Evolutionary conservation across 2,797 vertebrate genomes (phyloP).

Genomic region (Champsocephalus gunnari): DNA sequence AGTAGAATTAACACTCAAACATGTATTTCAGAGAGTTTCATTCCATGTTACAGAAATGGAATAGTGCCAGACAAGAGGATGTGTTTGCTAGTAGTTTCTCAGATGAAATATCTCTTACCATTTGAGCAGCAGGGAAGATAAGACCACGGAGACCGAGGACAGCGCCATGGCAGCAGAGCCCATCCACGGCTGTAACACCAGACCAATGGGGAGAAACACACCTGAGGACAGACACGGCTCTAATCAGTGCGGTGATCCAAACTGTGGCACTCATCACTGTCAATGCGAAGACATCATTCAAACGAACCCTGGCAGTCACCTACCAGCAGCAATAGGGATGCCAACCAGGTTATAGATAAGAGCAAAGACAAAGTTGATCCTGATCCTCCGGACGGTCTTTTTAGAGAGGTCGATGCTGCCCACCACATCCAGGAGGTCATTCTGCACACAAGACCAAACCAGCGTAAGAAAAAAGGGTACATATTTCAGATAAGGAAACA

Average conservation of each 20-base stretch:
- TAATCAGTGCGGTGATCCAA: background rate
- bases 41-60: too few relatives aligned
- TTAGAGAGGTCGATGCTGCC: constrained; percentile 96
- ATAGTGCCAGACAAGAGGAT: too few relatives aligned
- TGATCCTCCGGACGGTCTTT: constrained; percentile 93
- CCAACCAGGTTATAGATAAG: constrained; percentile 96
- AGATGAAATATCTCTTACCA: constrained; percentile 64
- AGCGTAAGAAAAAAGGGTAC: background rate
- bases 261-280: background rate
- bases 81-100: too few relatives aligned
- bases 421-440: constrained; percentile 95
- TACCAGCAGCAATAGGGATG: constrained; percentile 97
- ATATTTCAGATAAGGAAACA: background rate
- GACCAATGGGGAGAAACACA: constrained; percentile 92
- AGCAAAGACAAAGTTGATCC: constrained; percentile 96
- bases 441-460: constrained; percentile 77
- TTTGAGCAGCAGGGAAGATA: constrained; percentile 94
- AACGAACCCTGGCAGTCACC: constrained; percentile 3
- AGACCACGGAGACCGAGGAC: constrained; percentile 95
- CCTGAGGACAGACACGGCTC: constrained; percentile 77
- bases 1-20: too few relatives aligned
- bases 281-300: background rate
- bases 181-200: constrained; percentile 98
- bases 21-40: too few relatives aligned
- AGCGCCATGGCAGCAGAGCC: constrained; percentile 98